Conservation (phyloP, 2,888 invertebrate genomes). For the Ferdinandea cuprea region DNA sequence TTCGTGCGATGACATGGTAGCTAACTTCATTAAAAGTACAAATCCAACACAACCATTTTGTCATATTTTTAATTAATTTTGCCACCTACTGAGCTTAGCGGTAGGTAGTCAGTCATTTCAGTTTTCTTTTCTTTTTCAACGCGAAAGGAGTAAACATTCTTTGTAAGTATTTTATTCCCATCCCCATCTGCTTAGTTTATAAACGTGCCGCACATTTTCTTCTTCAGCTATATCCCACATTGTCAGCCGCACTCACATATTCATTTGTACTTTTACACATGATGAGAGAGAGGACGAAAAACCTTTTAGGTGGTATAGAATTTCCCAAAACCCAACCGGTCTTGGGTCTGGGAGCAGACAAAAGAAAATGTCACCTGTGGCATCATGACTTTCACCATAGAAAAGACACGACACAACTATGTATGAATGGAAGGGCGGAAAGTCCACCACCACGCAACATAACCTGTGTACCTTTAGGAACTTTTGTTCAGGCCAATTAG, state of each 20-base stretch:
- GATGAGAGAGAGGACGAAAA: background rate
- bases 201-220: constrained; percentile 32
- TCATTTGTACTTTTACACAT: background rate
- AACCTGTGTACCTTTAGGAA: constrained; percentile 69
- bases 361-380: constrained; percentile 64
- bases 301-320: constrained; percentile 2
- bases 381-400: constrained; percentile 32
- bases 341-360: constrained; percentile 17
- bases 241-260: background rate
- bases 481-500: constrained; percentile 75
- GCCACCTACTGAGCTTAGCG: constrained; percentile 16
- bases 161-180: constrained; percentile 31
- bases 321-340: constrained; percentile 24
- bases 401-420: constrained; percentile 5
- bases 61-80: constrained; percentile 53
- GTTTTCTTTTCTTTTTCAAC: background rate
- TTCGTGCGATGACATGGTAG: background rate
- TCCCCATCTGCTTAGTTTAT: constrained; percentile 41
- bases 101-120: background rate
- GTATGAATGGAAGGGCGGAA: background rate
- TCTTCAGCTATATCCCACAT: constrained; percentile 16
- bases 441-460: constrained; percentile 27
- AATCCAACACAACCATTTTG: constrained; percentile 17
- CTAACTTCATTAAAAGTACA: constrained; percentile 8
- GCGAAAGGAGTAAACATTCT: constrained; percentile 24